Evolutionary conservation across 2,888 invertebrate genomes (phyloP).

Genomic region (Nomada ruficornis): DNA sequence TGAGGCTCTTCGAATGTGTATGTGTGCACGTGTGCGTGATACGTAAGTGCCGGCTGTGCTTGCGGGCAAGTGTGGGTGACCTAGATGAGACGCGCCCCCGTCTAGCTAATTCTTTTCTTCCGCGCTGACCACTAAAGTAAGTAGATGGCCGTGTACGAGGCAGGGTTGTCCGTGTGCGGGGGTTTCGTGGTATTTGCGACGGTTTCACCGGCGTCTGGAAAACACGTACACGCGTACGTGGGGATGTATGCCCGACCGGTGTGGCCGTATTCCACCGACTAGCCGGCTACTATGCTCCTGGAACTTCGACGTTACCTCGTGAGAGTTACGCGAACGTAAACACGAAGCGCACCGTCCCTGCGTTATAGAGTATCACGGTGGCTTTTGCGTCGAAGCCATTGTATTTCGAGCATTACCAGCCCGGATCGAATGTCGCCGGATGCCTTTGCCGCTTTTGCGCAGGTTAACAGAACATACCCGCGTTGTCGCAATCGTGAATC

Average conservation of each 20-base stretch:
- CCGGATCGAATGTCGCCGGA: conserved; percentile 33
- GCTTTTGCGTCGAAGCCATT: conserved; percentile 18
- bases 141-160: conserved; percentile 81
- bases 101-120: conserved; percentile 84
- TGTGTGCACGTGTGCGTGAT: conserved; percentile 61
- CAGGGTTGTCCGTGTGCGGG: conserved; percentile 58
- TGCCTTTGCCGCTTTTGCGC: conserved; percentile 17
- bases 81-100: conserved; percentile 83
- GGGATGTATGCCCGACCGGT: conserved; percentile 32
- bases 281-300: conserved; percentile 26
- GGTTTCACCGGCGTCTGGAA: conserved; percentile 25
- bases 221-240: conserved; percentile 20
- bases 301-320: conserved; percentile 55
- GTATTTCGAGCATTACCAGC: conserved; percentile 37
- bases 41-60: conserved; percentile 63
- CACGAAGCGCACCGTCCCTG: conserved; percentile 26
- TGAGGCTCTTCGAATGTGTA: conserved; percentile 78
- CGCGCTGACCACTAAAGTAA: conserved; percentile 82
- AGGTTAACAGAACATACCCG: background rate
- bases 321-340: conserved; percentile 67
- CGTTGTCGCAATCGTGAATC: conserved; percentile 22
- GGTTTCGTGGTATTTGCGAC: conserved; percentile 25
- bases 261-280: conserved; percentile 61
- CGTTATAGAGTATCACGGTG: conserved; percentile 44
- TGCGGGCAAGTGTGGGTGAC: conserved; percentile 78